These are phyloP conservation scores for Eulemur rubriventer DNA, from an alignment of 2,797 vertebrate genomes.

Conservation along the genomic window DNA sequence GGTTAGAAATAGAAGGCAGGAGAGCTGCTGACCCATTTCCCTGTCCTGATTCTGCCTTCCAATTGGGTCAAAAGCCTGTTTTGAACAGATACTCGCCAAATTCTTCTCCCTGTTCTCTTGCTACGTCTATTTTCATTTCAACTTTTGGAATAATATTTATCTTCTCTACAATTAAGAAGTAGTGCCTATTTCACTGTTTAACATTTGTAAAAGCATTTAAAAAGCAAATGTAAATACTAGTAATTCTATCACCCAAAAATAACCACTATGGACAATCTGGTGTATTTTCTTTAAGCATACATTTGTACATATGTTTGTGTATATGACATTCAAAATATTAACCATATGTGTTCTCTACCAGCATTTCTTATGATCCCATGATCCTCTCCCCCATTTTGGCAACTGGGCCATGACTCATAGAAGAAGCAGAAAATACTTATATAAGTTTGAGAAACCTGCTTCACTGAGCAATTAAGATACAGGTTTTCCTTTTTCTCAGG, in stretches of 20 bases:
- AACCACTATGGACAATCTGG: background rate
- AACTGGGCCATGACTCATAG: background rate
- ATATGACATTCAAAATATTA: slow-evolving; percentile 39
- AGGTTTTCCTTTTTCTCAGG: background rate
- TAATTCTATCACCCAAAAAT: background rate
- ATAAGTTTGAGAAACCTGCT: background rate
- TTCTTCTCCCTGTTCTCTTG: background rate
- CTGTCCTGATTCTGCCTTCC: background rate
- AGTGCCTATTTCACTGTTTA: background rate
- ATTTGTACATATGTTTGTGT: background rate
- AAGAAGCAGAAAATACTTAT: background rate
- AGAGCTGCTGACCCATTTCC: background rate
- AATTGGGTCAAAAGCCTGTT: background rate
- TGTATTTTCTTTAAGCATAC: background rate
- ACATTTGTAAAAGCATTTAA: background rate
- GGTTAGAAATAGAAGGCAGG: background rate
- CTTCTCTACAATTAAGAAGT: background rate
- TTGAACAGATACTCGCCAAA: background rate
- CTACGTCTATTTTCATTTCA: slow-evolving; percentile 8
- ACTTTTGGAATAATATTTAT: slow-evolving; percentile 6
- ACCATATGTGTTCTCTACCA: background rate
- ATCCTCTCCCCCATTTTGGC: background rate
- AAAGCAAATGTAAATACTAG: background rate
- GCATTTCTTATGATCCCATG: background rate
- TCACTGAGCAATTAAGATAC: background rate